Conservation (phyloP, 1,140 invertebrate genomes). For the Procambarus virginalis region DNA sequence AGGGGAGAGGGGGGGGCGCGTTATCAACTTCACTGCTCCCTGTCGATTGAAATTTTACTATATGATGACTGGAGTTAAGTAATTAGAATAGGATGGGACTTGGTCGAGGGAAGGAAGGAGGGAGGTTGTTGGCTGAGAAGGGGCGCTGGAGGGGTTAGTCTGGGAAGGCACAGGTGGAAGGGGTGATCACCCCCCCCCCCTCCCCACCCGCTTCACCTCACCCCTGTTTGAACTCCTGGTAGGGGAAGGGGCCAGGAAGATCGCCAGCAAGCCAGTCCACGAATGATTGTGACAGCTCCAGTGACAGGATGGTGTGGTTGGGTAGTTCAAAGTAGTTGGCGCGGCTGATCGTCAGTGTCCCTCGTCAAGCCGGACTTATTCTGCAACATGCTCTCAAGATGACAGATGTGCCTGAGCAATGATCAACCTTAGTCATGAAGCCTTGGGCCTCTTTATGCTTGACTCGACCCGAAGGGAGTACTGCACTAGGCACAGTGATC, state of each 20-base stretch:
- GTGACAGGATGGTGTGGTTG: no score
- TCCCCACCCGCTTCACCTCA: background rate
- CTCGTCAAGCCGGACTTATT: no score
- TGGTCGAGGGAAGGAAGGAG: background rate
- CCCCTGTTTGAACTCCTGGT: background rate
- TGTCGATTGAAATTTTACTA: conserved; percentile 39
- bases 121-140: background rate
- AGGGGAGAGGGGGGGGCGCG: background rate
- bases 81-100: conserved; percentile 33
- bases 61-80: conserved; percentile 25
- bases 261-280: background rate
- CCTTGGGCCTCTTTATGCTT: no score
- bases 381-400: no score
- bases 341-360: no score
- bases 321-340: no score
- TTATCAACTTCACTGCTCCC: conserved; percentile 5
- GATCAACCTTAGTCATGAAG: no score
- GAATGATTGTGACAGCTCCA: background rate
- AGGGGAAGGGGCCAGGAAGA: background rate
- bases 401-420: no score
- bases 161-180: background rate
- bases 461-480: no score
- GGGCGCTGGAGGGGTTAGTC: background rate
- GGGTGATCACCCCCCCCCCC: background rate
- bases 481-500: no score